Conservation (phyloP, 2,888 invertebrate species). For the Oxytorus armatus region DNA sequence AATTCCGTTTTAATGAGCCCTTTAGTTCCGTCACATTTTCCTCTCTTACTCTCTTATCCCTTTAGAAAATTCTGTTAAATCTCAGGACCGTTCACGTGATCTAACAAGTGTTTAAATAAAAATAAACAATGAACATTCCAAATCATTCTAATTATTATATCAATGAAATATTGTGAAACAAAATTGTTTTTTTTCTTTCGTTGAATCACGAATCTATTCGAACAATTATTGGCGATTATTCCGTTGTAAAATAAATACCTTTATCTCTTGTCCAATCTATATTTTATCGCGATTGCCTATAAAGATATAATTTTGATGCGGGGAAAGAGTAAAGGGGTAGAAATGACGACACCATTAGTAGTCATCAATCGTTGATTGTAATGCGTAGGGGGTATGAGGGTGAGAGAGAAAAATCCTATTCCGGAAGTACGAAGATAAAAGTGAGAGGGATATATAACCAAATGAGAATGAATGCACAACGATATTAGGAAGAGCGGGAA, state of each 20-base stretch:
- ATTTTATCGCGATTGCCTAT: neutral
- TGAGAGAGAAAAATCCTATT: slow-evolving; percentile 19
- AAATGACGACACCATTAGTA: slow-evolving; percentile 42
- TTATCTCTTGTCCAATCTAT: neutral
- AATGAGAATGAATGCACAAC: slow-evolving; percentile 58
- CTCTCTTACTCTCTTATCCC: slow-evolving; percentile 44
- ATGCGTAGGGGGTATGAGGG: slow-evolving; percentile 3
- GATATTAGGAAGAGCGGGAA: slow-evolving; percentile 45
- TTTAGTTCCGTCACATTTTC: slow-evolving; percentile 70
- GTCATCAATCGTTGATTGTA: slow-evolving; percentile 54
- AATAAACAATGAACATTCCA: slow-evolving; percentile 5
- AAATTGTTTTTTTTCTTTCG: too few species aligned
- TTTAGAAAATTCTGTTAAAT: slow-evolving; percentile 57
- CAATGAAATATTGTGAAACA: too few species aligned
- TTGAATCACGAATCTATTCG: slow-evolving; percentile 6
- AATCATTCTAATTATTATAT: neutral
- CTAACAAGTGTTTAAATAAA: slow-evolving; percentile 36
- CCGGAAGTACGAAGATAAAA: slow-evolving; percentile 35
- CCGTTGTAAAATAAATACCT: too few species aligned
- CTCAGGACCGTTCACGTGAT: slow-evolving; percentile 46
- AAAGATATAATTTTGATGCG: neutral
- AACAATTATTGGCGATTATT: too few species aligned
- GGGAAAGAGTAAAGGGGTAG: neutral
- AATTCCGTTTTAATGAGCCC: slow-evolving; percentile 71
- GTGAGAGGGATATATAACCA: slow-evolving; percentile 13